A percentile compares a stretch with the other conserved stretches of the same genome.
Evolutionary conservation across 1,140 invertebrate genomes (phyloP).

Genomic region (Drosophila varians): DNA sequence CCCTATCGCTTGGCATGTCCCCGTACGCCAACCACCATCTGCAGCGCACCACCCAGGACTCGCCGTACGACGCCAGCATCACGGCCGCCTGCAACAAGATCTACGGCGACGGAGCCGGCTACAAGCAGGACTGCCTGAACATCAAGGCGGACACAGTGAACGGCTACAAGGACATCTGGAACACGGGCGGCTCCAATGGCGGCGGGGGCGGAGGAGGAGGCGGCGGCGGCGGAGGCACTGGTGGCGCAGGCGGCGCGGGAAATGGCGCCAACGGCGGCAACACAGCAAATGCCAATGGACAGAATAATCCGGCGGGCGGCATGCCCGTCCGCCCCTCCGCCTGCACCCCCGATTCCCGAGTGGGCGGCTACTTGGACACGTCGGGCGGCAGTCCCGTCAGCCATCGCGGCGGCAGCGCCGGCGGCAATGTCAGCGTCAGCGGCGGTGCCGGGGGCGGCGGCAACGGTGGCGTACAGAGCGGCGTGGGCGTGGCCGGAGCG

Average conservation of each 20-base stretch:
- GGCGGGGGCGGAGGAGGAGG: constrained; percentile 63
- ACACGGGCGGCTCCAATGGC: constrained; percentile 86
- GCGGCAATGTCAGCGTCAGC: constrained; percentile 88
- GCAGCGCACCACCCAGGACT: constrained; percentile 92
- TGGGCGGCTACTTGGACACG: constrained; percentile 87
- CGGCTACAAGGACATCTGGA: constrained; percentile 86
- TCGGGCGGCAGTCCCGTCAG: constrained; percentile 89
- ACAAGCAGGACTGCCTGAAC: constrained; percentile 84
- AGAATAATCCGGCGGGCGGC: constrained; percentile 85
- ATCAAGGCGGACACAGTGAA: constrained; percentile 85
- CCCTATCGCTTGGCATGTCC: constrained; percentile 92
- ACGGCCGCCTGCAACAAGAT: constrained; percentile 91
- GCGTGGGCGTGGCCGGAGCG: constrained; percentile 86
- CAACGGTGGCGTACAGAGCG: constrained; percentile 73
- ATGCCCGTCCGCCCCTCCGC: constrained; percentile 91
- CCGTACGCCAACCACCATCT: constrained; percentile 94
- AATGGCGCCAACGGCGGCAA: constrained; percentile 79
- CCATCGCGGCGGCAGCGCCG: constrained; percentile 87
- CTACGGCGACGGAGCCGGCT: constrained; percentile 81
- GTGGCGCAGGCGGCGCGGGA: constrained; percentile 83
- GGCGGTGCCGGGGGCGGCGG: constrained; percentile 87
- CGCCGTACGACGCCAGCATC: constrained; percentile 94
- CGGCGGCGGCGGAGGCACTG: constrained; percentile 58
- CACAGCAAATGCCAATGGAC: constrained; percentile 84
- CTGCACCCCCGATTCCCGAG: constrained; percentile 92